Conservation (phyloP, 2,888 invertebrate genomes). For the Mythimna loreyi region DNA sequence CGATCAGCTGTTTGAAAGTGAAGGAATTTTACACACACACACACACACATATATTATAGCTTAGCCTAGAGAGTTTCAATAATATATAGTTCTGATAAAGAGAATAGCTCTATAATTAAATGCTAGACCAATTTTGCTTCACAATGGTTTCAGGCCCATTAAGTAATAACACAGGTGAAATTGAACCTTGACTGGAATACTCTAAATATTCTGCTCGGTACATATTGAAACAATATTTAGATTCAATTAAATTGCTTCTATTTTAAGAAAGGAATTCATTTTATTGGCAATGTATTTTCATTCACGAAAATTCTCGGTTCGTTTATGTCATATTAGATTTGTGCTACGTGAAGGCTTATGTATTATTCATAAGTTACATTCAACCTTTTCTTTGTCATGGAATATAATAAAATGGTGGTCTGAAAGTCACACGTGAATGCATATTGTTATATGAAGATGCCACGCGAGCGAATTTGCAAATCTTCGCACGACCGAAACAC, state of each 20-base stretch:
- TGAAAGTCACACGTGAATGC: slow-evolving; percentile 60
- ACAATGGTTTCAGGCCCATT: background rate
- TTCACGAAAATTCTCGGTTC: slow-evolving; percentile 77
- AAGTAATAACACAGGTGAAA: background rate
- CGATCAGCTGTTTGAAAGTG: too few relatives aligned
- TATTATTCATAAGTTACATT: slow-evolving; percentile 79
- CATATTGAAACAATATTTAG: slow-evolving; percentile 7
- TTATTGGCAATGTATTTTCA: slow-evolving; percentile 53
- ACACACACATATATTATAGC: too few relatives aligned
- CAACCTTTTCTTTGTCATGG: slow-evolving; percentile 76
- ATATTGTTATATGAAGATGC: slow-evolving; percentile 60
- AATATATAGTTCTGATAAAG: too few relatives aligned
- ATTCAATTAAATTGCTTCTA: slow-evolving; percentile 18
- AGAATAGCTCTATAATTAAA: background rate
- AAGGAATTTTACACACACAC: too few relatives aligned
- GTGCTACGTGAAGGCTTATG: slow-evolving; percentile 75
- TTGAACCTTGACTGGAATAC: background rate
- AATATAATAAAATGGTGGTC: slow-evolving; percentile 67
- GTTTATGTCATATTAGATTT: slow-evolving; percentile 79
- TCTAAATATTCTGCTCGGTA: background rate
- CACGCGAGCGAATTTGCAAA: slow-evolving; percentile 49
- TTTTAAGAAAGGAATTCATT: slow-evolving; percentile 14
- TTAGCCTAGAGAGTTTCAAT: too few relatives aligned
- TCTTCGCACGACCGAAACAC: slow-evolving; percentile 2
- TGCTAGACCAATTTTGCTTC: too few relatives aligned